These are phyloP conservation scores for Sebastes aleutianus DNA, from an alignment of 2,797 vertebrate genomes.

Conservation along the genomic window DNA sequence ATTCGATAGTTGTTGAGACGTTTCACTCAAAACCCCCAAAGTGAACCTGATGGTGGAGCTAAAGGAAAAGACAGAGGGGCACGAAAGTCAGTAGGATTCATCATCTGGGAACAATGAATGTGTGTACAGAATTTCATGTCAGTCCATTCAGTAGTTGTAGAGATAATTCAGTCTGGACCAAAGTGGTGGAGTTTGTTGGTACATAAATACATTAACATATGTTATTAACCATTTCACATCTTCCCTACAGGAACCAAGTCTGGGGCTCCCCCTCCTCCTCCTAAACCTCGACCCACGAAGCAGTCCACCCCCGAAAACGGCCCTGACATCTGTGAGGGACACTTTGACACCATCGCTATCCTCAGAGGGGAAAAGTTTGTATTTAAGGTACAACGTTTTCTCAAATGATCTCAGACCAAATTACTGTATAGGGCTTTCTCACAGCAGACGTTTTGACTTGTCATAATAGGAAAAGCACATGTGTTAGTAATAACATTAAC, in stretches of 20 bases:
- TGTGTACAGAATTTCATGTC: not conserved
- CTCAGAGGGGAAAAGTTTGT: conserved; percentile 94
- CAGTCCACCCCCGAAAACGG: conserved; percentile 71
- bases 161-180: not conserved
- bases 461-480: not conserved
- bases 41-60: not conserved
- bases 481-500: not conserved
- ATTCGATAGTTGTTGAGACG: no score
- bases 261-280: conserved; percentile 67
- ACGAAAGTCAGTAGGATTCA: not conserved
- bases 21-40: not conserved
- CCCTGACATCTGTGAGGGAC: conserved; percentile 91
- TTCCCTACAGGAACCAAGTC: conserved; percentile 73
- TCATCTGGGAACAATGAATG: not conserved
- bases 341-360: conserved; percentile 90
- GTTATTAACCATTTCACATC: not conserved
- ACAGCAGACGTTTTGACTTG: not conserved
- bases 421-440: not conserved
- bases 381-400: conserved; percentile 85
- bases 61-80: not conserved
- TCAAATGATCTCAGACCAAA: not conserved
- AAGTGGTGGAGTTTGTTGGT: not conserved
- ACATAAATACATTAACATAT: not conserved
- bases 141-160: not conserved
- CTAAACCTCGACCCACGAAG: conserved; percentile 73